phyloP scores from a whole-genome alignment of 2,888 invertebrate species.

The Leptopilina drosophilae region DNA sequence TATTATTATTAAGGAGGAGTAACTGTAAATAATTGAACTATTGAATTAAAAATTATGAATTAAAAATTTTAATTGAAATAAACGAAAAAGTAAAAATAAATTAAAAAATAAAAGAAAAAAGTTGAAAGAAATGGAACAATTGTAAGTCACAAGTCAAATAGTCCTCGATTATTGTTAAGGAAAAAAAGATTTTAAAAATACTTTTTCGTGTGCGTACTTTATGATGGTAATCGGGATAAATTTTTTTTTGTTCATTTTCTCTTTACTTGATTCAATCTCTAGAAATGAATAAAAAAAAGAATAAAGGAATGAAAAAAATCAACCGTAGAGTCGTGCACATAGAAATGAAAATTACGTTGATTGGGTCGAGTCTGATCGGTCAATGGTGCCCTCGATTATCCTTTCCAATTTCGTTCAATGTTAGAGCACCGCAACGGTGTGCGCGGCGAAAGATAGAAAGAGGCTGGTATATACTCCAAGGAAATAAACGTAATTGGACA shows the following conservation, averaged over 20 bases:
- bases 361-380: slow-evolving; percentile 43
- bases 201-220: background rate
- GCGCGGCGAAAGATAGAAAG: slow-evolving; percentile 31
- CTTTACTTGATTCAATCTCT: slow-evolving; percentile 14
- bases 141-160: too few species aligned
- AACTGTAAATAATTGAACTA: too few species aligned
- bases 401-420: slow-evolving; percentile 54
- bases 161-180: background rate
- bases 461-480: slow-evolving; percentile 46
- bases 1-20: too few species aligned
- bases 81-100: too few species aligned
- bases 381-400: slow-evolving; percentile 43
- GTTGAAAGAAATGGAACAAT: too few species aligned
- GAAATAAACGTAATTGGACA: slow-evolving; percentile 62
- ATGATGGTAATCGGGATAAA: background rate
- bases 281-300: slow-evolving; percentile 15
- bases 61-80: too few species aligned
- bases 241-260: background rate
- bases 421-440: slow-evolving; percentile 38
- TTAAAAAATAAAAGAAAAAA: too few species aligned
- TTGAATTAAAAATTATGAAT: too few species aligned
- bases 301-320: slow-evolving; percentile 38
- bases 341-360: slow-evolving; percentile 48
- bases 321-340: slow-evolving; percentile 12
- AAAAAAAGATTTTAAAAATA: background rate